These are phyloP conservation scores for Zygothrica quintamaculata DNA, from an alignment of 2,888 invertebrate species.

Conservation along the genomic window DNA sequence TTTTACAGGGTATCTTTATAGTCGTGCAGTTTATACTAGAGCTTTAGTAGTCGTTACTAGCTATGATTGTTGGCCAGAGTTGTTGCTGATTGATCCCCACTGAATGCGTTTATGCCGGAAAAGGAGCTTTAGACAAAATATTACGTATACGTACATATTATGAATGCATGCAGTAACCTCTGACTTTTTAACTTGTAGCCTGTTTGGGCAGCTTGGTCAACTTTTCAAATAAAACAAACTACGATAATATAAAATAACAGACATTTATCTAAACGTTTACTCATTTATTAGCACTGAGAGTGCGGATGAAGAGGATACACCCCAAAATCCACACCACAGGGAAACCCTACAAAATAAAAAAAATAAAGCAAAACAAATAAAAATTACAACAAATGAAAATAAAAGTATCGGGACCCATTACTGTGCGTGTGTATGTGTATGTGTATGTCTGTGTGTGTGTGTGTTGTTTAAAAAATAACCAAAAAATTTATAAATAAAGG, in stretches of 20 bases:
- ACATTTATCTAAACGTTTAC: slow-evolving; percentile 72
- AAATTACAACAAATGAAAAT: too few species aligned
- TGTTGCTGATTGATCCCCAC: slow-evolving; percentile 45
- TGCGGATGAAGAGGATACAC: slow-evolving; percentile 10
- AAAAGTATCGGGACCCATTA: slow-evolving; percentile 59
- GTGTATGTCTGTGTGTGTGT: slow-evolving; percentile 32
- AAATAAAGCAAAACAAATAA: slow-evolving; percentile 8
- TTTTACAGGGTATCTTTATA: slow-evolving; percentile 3
- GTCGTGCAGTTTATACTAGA: not conserved
- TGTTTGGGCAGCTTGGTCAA: slow-evolving; percentile 28
- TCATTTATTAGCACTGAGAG: slow-evolving; percentile 62
- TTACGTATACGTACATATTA: slow-evolving; percentile 25
- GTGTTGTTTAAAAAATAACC: slow-evolving; percentile 29
- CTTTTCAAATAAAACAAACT: slow-evolving; percentile 69
- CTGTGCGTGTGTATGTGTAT: slow-evolving; percentile 1
- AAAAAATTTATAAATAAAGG: not conserved
- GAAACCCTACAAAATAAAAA: slow-evolving; percentile 26
- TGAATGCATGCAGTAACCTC: slow-evolving; percentile 30
- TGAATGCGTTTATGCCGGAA: slow-evolving; percentile 27
- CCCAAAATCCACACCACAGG: slow-evolving; percentile 3
- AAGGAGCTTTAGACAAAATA: slow-evolving; percentile 40
- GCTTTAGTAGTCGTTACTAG: not conserved
- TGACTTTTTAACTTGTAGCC: slow-evolving; percentile 29
- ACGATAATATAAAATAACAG: slow-evolving; percentile 71
- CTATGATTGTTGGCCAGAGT: slow-evolving; percentile 31